A percentile compares a stretch with the other conserved stretches of the same genome.
Evolutionary conservation across 2,113 vertebrate genomes (phyloP).

Genomic region (Heterocephalus glaber): DNA sequence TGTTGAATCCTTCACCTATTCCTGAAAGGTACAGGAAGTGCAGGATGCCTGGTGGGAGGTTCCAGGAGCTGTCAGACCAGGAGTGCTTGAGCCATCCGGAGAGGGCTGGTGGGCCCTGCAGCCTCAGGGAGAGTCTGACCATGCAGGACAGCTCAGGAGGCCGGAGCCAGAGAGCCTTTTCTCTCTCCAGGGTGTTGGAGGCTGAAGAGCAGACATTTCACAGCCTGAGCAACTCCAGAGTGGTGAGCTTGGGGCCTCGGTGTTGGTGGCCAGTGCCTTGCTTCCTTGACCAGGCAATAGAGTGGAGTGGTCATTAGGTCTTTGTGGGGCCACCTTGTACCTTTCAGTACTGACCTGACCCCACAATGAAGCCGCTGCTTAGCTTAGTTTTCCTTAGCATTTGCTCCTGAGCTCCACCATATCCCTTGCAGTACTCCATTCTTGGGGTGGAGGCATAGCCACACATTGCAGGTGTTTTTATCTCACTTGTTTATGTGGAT

Average conservation of each 20-base stretch:
- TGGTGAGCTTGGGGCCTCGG: constrained; percentile 32
- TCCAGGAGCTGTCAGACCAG: background rate
- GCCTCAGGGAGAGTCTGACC: background rate
- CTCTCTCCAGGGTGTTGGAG: background rate
- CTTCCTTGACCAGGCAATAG: background rate
- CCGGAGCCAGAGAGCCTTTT: background rate
- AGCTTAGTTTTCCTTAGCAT: background rate
- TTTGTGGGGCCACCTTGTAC: background rate
- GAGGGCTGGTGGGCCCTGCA: background rate
- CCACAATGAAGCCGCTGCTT: background rate
- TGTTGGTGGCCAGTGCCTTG: background rate
- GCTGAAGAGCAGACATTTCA: background rate
- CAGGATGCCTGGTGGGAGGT: constrained; percentile 5
- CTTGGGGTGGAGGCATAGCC: background rate
- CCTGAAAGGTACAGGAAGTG: background rate
- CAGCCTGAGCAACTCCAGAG: background rate
- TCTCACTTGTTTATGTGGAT: background rate
- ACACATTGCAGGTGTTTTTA: no score
- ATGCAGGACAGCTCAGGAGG: background rate
- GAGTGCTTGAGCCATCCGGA: background rate
- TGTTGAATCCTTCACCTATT: background rate
- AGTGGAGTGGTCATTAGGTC: background rate
- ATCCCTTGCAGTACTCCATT: background rate
- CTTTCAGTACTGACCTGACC: background rate
- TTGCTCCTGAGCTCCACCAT: background rate